A percentile compares a stretch with the other conserved stretches of the same genome.
Conservation (phyloP, 2,113 vertebrate genomes). For the Sarotherodon lohbergeri region DNA sequence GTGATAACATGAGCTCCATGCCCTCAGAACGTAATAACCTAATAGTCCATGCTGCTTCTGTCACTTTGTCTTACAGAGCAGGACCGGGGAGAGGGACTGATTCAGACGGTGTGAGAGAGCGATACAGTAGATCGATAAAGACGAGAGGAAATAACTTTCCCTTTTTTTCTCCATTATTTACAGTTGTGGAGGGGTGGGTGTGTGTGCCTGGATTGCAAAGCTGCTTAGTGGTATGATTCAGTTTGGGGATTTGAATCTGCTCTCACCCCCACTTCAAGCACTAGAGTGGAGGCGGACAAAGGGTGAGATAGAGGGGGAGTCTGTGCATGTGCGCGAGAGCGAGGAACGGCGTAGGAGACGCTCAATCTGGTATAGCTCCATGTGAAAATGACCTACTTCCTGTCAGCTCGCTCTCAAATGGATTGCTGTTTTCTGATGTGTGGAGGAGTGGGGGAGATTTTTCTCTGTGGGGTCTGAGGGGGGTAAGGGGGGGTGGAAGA, state of each 20-base stretch:
- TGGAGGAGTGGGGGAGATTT: conserved; percentile 3
- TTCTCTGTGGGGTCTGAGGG: not conserved
- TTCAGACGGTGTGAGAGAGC: not conserved
- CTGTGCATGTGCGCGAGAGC: conserved; percentile 2
- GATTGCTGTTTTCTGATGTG: conserved; percentile 57
- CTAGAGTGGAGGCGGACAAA: conserved; percentile 50
- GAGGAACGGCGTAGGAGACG: conserved; percentile 39
- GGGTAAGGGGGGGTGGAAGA: not conserved
- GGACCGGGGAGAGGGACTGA: not conserved
- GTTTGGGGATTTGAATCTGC: conserved; percentile 58
- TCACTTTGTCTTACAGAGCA: conserved; percentile 31
- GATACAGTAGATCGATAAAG: conserved; percentile 15
- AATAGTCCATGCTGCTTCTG: conserved; percentile 38
- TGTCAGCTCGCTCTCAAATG: conserved; percentile 58
- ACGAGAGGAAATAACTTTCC: conserved; percentile 27
- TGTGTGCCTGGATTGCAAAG: conserved; percentile 57
- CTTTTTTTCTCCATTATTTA: conserved; percentile 43
- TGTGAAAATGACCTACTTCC: conserved; percentile 76
- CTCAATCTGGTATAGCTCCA: conserved; percentile 57
- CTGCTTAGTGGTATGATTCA: conserved; percentile 68
- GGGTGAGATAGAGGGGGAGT: conserved; percentile 30
- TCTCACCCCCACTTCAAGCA: conserved; percentile 59
- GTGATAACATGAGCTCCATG: conserved; percentile 20
- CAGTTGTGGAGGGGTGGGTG: not conserved
- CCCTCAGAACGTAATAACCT: conserved; percentile 34